These are phyloP conservation scores for Stenchaetothrips biformis DNA, from an alignment of 2,888 invertebrate species.

Conservation along the genomic window DNA sequence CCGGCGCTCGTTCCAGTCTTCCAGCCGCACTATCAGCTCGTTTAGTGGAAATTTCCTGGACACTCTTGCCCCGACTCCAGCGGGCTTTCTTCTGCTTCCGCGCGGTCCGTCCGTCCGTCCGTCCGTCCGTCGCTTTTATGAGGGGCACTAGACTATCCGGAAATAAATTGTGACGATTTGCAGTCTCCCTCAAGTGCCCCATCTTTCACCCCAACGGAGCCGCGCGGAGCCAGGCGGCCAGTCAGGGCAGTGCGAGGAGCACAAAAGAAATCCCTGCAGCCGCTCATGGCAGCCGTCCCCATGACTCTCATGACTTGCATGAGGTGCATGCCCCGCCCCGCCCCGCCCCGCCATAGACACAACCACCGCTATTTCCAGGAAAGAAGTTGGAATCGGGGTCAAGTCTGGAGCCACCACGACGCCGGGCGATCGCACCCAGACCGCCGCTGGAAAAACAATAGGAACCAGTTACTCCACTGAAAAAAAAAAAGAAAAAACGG, in stretches of 20 bases:
- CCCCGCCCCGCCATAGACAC: not conserved
- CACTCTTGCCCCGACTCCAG: not conserved
- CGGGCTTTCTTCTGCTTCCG: not conserved
- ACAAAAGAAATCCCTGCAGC: too few relatives aligned
- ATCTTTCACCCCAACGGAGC: constrained; percentile 15
- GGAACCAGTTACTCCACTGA: too few relatives aligned
- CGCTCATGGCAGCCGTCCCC: too few relatives aligned
- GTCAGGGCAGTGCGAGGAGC: too few relatives aligned
- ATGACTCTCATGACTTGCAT: constrained; percentile 7
- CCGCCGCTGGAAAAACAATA: too few relatives aligned
- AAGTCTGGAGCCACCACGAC: too few relatives aligned
- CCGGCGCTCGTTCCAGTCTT: not conserved
- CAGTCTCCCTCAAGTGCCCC: constrained; percentile 12
- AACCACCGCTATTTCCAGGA: too few relatives aligned
- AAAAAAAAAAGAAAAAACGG: too few relatives aligned
- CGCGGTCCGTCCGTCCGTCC: not conserved
- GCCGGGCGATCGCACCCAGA: too few relatives aligned
- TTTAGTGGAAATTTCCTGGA: constrained; percentile 7
- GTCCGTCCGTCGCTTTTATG: constrained; percentile 20
- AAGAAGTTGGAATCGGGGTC: too few relatives aligned
- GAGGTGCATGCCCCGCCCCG: not conserved
- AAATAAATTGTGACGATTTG: constrained; percentile 25
- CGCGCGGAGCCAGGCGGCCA: not conserved
- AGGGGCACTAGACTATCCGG: constrained; percentile 22
- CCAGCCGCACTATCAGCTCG: not conserved